Evolutionary conservation across 2,888 invertebrate species (phyloP).

Genomic region (Tolmerus cingulatus): DNA sequence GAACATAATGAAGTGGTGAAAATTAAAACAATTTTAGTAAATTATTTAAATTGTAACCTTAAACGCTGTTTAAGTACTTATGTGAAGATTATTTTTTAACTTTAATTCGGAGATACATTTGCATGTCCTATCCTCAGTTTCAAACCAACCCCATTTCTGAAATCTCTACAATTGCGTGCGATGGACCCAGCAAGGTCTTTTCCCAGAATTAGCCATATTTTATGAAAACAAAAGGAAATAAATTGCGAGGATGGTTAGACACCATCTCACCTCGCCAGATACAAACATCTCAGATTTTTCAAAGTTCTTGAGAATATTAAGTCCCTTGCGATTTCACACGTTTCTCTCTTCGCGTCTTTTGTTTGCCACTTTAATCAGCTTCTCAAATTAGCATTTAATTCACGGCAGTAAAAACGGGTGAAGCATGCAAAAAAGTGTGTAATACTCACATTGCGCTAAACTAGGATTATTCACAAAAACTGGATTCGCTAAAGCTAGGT

Average conservation of each 20-base stretch:
- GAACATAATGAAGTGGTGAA: no score
- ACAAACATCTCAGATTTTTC: neutral
- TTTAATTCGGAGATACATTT: neutral
- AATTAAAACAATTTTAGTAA: no score
- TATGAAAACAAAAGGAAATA: neutral
- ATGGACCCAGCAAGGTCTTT: neutral
- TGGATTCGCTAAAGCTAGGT: conserved; percentile 57
- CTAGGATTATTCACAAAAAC: conserved; percentile 64
- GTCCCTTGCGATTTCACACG: neutral
- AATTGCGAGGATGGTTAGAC: neutral
- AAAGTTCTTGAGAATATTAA: neutral
- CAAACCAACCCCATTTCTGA: neutral
- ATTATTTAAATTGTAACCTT: neutral
- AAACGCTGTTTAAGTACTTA: neutral
- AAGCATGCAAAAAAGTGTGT: neutral
- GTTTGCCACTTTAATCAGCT: neutral
- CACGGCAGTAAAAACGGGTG: neutral
- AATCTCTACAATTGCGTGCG: neutral
- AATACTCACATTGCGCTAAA: conserved; percentile 63
- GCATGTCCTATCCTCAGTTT: neutral
- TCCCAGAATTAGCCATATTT: neutral
- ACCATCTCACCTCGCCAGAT: neutral
- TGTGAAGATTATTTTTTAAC: neutral
- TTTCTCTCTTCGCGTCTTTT: neutral
- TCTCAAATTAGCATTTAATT: neutral